Conservation (phyloP, 2,797 vertebrate genomes). For the Xiphorhynchus erythropygius region DNA sequence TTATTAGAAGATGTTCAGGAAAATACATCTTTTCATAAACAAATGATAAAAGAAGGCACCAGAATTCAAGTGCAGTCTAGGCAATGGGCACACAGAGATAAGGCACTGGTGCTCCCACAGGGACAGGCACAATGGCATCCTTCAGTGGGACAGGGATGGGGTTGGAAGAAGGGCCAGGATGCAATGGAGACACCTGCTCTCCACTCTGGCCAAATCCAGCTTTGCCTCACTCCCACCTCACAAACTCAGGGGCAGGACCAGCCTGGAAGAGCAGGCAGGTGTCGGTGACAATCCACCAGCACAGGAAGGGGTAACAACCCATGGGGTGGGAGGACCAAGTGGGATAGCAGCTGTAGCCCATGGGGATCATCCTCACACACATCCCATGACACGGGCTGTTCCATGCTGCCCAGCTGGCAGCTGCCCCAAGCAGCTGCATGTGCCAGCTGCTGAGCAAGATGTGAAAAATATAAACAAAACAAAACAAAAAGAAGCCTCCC, state of each 20-base stretch:
- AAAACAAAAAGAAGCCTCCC: background rate
- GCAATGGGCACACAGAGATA: background rate
- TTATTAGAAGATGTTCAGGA: conserved; percentile 55
- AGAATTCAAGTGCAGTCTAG: background rate
- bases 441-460: background rate
- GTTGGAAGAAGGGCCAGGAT: background rate
- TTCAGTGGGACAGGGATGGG: background rate
- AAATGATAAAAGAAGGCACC: background rate
- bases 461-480: background rate
- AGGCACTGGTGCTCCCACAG: background rate
- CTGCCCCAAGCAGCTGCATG: background rate
- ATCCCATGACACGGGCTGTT: background rate
- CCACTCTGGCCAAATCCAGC: background rate
- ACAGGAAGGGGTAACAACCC: background rate
- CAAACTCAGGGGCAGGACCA: background rate
- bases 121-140: background rate
- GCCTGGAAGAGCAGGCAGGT: background rate
- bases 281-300: background rate
- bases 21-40: conserved; percentile 22
- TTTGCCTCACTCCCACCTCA: accelerated
- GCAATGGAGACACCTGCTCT: accelerated
- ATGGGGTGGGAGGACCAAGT: background rate
- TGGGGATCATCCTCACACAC: background rate
- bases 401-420: background rate
- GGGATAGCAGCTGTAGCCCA: background rate